Evolutionary conservation across 2,797 vertebrate genomes (phyloP), one percentile per base, ranked within the genome.

Genomic region (Muscicapa comitata): DNA sequence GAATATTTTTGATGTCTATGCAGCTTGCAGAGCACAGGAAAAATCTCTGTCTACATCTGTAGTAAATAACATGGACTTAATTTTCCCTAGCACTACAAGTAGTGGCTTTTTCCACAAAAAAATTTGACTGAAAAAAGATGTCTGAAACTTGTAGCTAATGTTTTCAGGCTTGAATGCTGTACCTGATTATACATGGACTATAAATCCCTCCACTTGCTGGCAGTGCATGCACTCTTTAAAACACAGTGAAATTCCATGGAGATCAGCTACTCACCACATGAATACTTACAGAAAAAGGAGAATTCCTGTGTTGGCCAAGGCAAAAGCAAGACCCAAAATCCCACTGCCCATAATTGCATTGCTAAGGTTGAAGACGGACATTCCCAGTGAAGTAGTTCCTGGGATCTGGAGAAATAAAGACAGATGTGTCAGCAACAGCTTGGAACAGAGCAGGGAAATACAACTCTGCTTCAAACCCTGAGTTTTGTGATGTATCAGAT

Each of bases 341-440:
- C 98, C 98, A 94, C 98, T 98, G 91, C 98, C 98, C 98, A 98
- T 98, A 70, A 98, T 98, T 6, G 98, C 98, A 58, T 98, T 98
- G 97, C 98, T 98, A 71, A 98, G 97, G 91, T 98, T 98, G 91
- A 98, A 98, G 58, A 98, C 97, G 0, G 98, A 98, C 98, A 98
- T 98, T 55, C 98, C 97, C 70, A 98, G 63, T 1, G 98, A 98
- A n/a, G 98, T 98, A 37, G 97, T 98, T 85, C 98, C 98, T 83
- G 97, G 97, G 94, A 97, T 98, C 98, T 98, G 94, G 57, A 94
- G 50, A 96, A 87, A 90, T 57, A 65, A 86, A 86, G 77, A 50
- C 59, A 50, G 21, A 54, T 1, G 6, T 48, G 42, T 63, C 53
- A 88, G 62, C 24, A 72, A 40, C n/a, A 80, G 45, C 33, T 85